Evolutionary conservation across 2,888 invertebrate species (phyloP), one percentile per base, ranked within the genome.

Genomic region (Drosophila barbarae): DNA sequence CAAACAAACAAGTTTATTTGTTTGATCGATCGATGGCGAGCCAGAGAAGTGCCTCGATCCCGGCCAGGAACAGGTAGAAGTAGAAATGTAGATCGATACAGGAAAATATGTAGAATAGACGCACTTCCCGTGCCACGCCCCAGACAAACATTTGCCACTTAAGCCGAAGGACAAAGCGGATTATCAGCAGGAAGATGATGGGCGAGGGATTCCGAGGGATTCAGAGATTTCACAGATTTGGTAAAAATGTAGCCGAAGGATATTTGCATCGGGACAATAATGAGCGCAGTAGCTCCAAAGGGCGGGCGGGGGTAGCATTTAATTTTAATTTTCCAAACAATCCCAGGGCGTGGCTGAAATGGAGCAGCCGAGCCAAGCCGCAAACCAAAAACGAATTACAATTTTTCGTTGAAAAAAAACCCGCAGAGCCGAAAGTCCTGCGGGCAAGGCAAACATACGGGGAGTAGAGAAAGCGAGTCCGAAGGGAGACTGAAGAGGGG

Each of bases 111-210:
- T 46, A 18, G 34, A 34, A 46, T 35, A 28, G 64, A 34, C 44
- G 52, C 53, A 78, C 80, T 84, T 79, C 79, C 79, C 79, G 79
- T 82, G 85, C 80, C 83, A 79, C 79, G 84, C 79, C 84, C 84
- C 65, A 64, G 63, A 38, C 32, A 70, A 79, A 81, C 60, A 76
- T 46, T 82, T 73, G 69, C 38, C 58, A 64, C 66, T 84, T 79
- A 84, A 84, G 74, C 85, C 72, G 73, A 47, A 58, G 54, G 49
- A 59, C 68, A 67, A 84, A 66, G 85, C 69, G 83, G 79, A 74
- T 79, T 79, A 82, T 7, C n/a, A 26, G 44, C 47, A 52, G 58
- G 69, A 64, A 65, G 60, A 76, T 71, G 63, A 59, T 34, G 41
- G 41, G 15, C 46, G 3, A 12, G 39, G 64, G 41, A 47, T 47